These are phyloP conservation scores for Drosophila paranaensis DNA, from an alignment of 2,888 invertebrate species.

Conservation along the genomic window DNA sequence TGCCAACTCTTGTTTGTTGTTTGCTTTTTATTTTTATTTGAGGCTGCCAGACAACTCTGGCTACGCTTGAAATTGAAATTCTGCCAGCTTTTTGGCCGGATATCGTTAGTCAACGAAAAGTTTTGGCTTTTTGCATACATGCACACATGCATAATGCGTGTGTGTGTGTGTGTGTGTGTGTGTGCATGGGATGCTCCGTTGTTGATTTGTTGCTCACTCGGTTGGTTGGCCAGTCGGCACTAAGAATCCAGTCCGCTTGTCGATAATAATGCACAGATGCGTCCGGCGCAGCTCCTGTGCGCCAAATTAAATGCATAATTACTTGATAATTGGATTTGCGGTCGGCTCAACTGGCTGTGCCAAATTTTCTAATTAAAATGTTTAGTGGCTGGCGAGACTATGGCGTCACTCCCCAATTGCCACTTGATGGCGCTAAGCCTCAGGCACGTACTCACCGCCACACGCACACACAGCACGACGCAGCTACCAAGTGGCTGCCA, in stretches of 20 bases:
- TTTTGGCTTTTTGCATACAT: slow-evolving; percentile 31
- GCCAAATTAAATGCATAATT: slow-evolving; percentile 76
- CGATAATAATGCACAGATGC: slow-evolving; percentile 48
- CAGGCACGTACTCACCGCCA: slow-evolving; percentile 59
- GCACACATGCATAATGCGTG: not conserved
- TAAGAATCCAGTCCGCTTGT: slow-evolving; percentile 32
- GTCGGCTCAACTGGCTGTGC: slow-evolving; percentile 73
- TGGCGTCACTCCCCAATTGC: slow-evolving; percentile 45
- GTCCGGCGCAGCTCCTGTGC: slow-evolving; percentile 12
- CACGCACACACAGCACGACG: slow-evolving; percentile 22
- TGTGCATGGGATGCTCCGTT: slow-evolving; percentile 26
- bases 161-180: not conserved
- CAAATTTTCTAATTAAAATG: slow-evolving; percentile 79
- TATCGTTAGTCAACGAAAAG: slow-evolving; percentile 40
- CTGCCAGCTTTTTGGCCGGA: slow-evolving; percentile 35
- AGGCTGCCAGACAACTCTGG: slow-evolving; percentile 9
- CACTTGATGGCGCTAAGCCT: slow-evolving; percentile 61
- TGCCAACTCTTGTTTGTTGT: slow-evolving; percentile 20
- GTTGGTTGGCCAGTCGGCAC: slow-evolving; percentile 29
- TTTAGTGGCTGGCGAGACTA: slow-evolving; percentile 61
- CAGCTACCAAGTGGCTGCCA: slow-evolving; percentile 27
- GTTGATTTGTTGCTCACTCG: slow-evolving; percentile 21
- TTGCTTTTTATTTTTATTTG: slow-evolving; percentile 4
- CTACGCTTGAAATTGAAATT: slow-evolving; percentile 62
- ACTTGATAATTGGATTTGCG: slow-evolving; percentile 78